Evolutionary conservation across 2,797 vertebrate species (phyloP).

Genomic region (Coreius guichenoti): DNA sequence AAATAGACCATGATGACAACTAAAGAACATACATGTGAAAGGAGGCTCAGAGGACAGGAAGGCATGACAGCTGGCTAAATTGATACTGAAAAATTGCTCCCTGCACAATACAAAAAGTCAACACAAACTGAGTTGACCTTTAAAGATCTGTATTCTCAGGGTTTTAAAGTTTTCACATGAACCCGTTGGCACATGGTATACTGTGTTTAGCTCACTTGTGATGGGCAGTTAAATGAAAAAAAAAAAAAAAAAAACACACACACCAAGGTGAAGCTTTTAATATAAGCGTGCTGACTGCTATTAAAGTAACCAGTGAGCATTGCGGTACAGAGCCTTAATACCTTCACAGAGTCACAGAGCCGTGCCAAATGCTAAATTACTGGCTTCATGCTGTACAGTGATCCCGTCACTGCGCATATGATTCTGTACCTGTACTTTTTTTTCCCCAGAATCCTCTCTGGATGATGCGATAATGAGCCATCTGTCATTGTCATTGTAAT

Average conservation of each 20-base stretch:
- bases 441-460: constrained; percentile 47
- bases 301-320: constrained; percentile 28
- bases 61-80: constrained; percentile 42
- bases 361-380: constrained; percentile 40
- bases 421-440: constrained; percentile 53
- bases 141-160: constrained; percentile 21
- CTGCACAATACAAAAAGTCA: constrained; percentile 33
- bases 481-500: constrained; percentile 84
- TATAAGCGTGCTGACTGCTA: background rate
- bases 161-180: constrained; percentile 31
- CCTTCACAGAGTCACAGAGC: constrained; percentile 32
- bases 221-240: background rate
- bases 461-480: constrained; percentile 78
- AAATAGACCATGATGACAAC: constrained; percentile 14
- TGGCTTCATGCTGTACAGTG: constrained; percentile 32
- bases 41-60: constrained; percentile 2
- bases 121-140: constrained; percentile 48
- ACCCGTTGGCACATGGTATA: background rate
- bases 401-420: constrained; percentile 21
- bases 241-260: background rate
- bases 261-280: constrained; percentile 8
- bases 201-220: constrained; percentile 13
- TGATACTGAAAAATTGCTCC: constrained; percentile 47
- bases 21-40: constrained; percentile 5
- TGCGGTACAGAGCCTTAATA: background rate